phyloP scores from a whole-genome alignment of 1,140 invertebrate species.

The Choristoneura fumiferana region DNA sequence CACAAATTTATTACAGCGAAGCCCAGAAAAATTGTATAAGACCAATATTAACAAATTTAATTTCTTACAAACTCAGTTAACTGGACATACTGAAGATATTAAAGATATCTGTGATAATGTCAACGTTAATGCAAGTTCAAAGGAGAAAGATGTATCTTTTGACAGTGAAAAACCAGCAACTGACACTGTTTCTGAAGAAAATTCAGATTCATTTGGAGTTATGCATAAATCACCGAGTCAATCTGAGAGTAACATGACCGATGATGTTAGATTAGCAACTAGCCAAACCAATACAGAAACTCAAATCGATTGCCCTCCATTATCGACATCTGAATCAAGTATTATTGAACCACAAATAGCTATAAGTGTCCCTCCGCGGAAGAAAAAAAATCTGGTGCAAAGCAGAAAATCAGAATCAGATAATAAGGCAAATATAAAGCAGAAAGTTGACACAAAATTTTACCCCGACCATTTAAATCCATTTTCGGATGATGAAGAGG shows the following conservation, averaged over 20 bases:
- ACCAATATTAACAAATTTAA: constrained; percentile 64
- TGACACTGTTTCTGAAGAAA: constrained; percentile 14
- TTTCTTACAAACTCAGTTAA: constrained; percentile 72
- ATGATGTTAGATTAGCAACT: constrained; percentile 66
- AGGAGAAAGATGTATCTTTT: constrained; percentile 33
- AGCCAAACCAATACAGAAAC: constrained; percentile 32
- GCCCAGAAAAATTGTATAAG: constrained; percentile 61
- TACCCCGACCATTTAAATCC: constrained; percentile 91
- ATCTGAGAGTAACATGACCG: constrained; percentile 62
- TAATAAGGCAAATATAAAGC: constrained; percentile 35
- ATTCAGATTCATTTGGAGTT: constrained; percentile 1
- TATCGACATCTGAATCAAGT: constrained; percentile 22
- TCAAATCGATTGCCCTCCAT: constrained; percentile 23
- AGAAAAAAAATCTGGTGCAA: constrained; percentile 51
- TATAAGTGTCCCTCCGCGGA: constrained; percentile 66
- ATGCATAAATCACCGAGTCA: too few species aligned
- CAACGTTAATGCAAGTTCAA: constrained; percentile 26
- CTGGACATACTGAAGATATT: constrained; percentile 36
- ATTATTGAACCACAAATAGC: constrained; percentile 42
- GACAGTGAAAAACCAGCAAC: constrained; percentile 5
- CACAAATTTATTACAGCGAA: constrained; percentile 23
- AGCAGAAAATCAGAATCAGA: constrained; percentile 26
- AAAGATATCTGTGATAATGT: constrained; percentile 26
- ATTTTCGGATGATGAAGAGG: constrained; percentile 83
- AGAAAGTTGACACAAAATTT: constrained; percentile 35